Conservation (phyloP, 2,888 invertebrate species). For the Tachina lurida region DNA sequence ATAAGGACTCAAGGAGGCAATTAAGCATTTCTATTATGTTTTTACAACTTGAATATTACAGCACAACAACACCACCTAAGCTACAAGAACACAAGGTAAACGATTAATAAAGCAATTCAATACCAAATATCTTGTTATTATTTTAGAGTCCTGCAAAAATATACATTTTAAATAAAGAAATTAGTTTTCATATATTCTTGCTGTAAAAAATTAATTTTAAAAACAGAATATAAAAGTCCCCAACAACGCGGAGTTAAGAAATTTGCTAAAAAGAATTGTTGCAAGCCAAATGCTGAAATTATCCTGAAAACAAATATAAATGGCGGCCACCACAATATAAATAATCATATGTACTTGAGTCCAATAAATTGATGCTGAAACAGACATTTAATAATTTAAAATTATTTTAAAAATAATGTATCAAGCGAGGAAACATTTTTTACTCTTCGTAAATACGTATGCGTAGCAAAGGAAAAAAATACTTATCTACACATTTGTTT, state of each 20-base stretch:
- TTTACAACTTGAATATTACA: constrained; percentile 69
- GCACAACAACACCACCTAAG: constrained; percentile 77
- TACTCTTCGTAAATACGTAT: neutral
- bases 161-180: constrained; percentile 35
- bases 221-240: constrained; percentile 51
- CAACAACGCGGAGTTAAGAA: constrained; percentile 18
- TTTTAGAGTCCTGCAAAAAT: constrained; percentile 55
- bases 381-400: constrained; percentile 48
- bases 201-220: constrained; percentile 63
- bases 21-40: constrained; percentile 61
- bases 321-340: constrained; percentile 5
- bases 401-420: neutral
- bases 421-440: neutral
- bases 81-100: constrained; percentile 86
- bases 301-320: constrained; percentile 36
- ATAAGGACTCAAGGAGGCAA: constrained; percentile 72
- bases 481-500: too few species aligned
- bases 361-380: constrained; percentile 54
- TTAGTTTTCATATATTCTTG: constrained; percentile 55
- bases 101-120: constrained; percentile 72
- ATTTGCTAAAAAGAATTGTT: constrained; percentile 1
- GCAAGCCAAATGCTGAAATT: constrained; percentile 39
- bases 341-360: constrained; percentile 37
- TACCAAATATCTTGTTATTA: constrained; percentile 52
- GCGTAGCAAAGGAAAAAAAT: neutral